Evolutionary conservation across 2,888 invertebrate species (phyloP).

Genomic region (Lapara coniferarum): DNA sequence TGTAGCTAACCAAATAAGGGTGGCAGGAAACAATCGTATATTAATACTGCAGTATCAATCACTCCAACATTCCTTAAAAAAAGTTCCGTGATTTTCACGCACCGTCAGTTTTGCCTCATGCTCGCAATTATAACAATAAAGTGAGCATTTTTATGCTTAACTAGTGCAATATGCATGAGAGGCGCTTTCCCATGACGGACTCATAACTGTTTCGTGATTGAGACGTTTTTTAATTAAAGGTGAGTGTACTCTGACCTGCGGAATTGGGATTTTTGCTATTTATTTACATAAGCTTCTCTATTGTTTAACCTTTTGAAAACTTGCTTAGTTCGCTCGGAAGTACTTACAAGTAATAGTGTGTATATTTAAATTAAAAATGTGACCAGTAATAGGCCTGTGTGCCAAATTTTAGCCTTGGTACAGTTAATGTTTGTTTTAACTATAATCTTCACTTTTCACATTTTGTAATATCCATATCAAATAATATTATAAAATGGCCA

Average conservation of each 20-base stretch:
- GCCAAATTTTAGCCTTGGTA: no score
- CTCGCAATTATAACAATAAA: conserved; percentile 58
- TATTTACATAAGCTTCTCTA: no score
- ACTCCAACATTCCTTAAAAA: background rate
- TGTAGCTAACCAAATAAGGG: no score
- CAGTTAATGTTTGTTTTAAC: no score
- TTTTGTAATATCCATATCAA: no score
- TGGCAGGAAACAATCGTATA: background rate
- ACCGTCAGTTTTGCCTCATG: conserved; percentile 12
- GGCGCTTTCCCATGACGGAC: conserved; percentile 71
- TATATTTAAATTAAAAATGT: no score
- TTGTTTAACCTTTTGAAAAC: no score
- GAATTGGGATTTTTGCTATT: background rate
- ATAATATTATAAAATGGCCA: no score
- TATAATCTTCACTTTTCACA: no score
- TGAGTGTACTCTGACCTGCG: conserved; percentile 64
- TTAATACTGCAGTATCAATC: background rate
- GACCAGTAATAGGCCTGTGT: no score
- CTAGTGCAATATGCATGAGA: conserved; percentile 81
- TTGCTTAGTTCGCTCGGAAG: no score
- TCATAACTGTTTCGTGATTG: conserved; percentile 74
- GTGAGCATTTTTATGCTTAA: conserved; percentile 50
- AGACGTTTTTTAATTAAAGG: conserved; percentile 66
- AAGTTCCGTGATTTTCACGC: conserved; percentile 35
- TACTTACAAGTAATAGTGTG: no score